Conservation (phyloP, 2,888 invertebrate genomes). For the Tricholauxania praeusta region DNA sequence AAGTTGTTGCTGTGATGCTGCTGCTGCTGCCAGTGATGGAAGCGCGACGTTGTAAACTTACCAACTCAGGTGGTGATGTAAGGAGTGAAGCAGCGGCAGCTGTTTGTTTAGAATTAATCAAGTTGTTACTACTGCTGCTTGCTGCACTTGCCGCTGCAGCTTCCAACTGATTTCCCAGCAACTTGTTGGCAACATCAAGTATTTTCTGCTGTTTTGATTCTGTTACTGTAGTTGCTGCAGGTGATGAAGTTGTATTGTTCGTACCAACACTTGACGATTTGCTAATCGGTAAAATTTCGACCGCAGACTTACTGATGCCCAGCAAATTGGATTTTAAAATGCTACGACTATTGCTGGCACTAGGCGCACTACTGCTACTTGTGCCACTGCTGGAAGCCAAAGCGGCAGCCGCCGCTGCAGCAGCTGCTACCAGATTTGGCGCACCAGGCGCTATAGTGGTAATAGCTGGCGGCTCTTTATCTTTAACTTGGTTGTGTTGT, state of each 20-base stretch:
- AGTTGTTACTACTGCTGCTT: constrained; percentile 9
- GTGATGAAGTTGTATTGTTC: not conserved
- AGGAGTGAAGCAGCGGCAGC: constrained; percentile 47
- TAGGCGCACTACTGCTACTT: constrained; percentile 43
- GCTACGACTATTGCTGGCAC: constrained; percentile 60
- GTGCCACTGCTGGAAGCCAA: constrained; percentile 45
- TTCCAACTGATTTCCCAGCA: constrained; percentile 55
- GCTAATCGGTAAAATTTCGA: constrained; percentile 62
- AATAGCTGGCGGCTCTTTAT: constrained; percentile 48
- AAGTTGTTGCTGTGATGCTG: constrained; percentile 58
- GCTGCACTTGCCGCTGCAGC: constrained; percentile 43
- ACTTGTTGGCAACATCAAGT: constrained; percentile 61
- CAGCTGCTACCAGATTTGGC: constrained; percentile 43
- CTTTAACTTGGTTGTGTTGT: constrained; percentile 36
- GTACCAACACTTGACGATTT: constrained; percentile 32
- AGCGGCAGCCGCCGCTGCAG: constrained; percentile 43
- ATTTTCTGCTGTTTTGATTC: constrained; percentile 64
- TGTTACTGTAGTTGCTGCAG: constrained; percentile 30
- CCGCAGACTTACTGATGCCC: constrained; percentile 55
- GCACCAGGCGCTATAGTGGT: constrained; percentile 31
- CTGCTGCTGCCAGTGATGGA: constrained; percentile 54
- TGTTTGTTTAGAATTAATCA: constrained; percentile 38
- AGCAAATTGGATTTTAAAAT: constrained; percentile 64
- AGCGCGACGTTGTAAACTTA: constrained; percentile 72
- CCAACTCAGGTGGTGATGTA: constrained; percentile 72